Conservation (phyloP, 2,113 vertebrate species). For the Cariama cristata region DNA sequence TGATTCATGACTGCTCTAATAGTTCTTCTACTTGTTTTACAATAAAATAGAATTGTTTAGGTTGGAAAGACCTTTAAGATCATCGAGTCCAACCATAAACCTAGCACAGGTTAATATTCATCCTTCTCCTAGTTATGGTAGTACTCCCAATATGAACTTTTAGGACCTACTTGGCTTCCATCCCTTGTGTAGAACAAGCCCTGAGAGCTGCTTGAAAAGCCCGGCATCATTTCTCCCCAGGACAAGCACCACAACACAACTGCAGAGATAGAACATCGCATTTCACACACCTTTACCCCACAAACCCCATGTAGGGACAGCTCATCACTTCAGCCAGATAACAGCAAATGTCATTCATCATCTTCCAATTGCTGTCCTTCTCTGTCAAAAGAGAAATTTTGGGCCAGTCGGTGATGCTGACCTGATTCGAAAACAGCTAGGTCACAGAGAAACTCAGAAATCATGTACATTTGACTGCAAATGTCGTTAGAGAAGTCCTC, state of each 20-base stretch:
- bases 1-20: conserved; percentile 81
- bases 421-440: neutral
- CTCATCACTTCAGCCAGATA: neutral
- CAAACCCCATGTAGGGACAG: neutral
- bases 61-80: no score
- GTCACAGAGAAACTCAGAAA: neutral
- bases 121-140: conserved; percentile 79
- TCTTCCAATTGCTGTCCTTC: neutral
- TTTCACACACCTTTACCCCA: neutral
- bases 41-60: no score
- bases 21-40: conserved; percentile 70
- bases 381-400: neutral
- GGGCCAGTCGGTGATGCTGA: neutral
- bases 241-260: neutral
- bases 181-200: neutral
- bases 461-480: neutral
- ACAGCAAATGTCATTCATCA: neutral
- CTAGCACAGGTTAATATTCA: conserved; percentile 65
- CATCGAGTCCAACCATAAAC: no score
- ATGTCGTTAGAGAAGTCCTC: neutral
- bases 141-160: conserved; percentile 69
- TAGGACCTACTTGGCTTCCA: neutral
- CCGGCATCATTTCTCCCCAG: neutral
- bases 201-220: neutral
- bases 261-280: neutral